Conservation (phyloP, 1,140 invertebrate species). For the Branchinecta lynchi region DNA sequence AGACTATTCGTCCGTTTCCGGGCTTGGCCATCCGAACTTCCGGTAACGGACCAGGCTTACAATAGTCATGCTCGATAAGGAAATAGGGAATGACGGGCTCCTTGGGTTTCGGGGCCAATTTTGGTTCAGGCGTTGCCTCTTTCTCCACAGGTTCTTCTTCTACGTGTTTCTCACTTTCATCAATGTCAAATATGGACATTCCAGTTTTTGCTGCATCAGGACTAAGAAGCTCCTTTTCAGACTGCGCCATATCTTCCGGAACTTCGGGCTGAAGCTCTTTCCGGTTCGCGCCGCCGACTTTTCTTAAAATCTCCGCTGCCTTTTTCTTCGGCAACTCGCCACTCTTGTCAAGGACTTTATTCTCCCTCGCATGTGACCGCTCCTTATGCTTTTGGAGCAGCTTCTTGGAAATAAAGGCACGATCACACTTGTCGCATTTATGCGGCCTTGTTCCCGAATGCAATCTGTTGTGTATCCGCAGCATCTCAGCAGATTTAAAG, state of each 20-base stretch:
- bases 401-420: slow-evolving; percentile 65
- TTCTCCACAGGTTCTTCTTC: not conserved
- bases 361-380: slow-evolving; percentile 27
- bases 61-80: not conserved
- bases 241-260: not conserved
- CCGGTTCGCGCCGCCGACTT: not conserved
- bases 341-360: slow-evolving; percentile 28
- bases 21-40: slow-evolving; percentile 1
- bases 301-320: not conserved
- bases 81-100: slow-evolving; percentile 2
- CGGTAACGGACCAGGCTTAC: not conserved
- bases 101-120: not conserved
- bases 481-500: slow-evolving; percentile 54
- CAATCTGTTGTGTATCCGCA: slow-evolving; percentile 51
- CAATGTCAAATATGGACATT: slow-evolving; percentile 20
- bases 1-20: not conserved
- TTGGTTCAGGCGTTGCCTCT: not conserved
- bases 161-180: slow-evolving; percentile 15
- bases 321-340: not conserved
- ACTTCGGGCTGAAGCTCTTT: not conserved
- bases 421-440: slow-evolving; percentile 49
- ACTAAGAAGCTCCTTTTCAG: not conserved
- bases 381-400: slow-evolving; percentile 46
- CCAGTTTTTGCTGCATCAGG: slow-evolving; percentile 14
- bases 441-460: slow-evolving; percentile 54